Evolutionary conservation across 2,797 vertebrate species (phyloP).

Genomic region (Acrocephalus scirpaceus): DNA sequence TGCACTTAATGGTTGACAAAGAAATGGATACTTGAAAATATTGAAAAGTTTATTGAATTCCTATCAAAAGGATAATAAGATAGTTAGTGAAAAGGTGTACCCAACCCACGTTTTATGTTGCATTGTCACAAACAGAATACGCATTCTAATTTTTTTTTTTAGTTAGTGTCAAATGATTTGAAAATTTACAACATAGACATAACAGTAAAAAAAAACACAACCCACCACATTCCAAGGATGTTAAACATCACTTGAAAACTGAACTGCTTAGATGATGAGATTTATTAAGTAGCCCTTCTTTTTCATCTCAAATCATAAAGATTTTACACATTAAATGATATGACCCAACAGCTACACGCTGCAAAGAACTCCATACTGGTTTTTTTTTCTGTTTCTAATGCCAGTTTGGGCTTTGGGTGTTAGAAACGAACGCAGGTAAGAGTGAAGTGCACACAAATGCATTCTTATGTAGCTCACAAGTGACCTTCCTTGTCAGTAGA

Average conservation of each 20-base stretch:
- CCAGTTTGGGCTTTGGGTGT: not conserved
- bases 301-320: not conserved
- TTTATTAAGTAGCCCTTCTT: not conserved
- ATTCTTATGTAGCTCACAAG: not conserved
- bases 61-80: not conserved
- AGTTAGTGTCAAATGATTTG: not conserved
- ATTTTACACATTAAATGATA: not conserved
- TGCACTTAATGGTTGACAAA: not conserved
- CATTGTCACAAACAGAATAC: not conserved
- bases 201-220: not conserved
- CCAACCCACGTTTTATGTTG: not conserved
- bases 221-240: not conserved
- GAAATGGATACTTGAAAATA: not conserved
- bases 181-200: not conserved
- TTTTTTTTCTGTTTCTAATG: not conserved
- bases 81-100: not conserved
- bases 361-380: rapidly evolving
- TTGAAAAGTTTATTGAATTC: not conserved
- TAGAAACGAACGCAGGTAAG: not conserved
- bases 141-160: not conserved
- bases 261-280: not conserved
- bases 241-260: not conserved
- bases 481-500: not conserved
- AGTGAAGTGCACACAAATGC: not conserved
- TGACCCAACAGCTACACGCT: not conserved